Conservation (phyloP, 2,113 vertebrate species). For the Macaca nemestrina region DNA sequence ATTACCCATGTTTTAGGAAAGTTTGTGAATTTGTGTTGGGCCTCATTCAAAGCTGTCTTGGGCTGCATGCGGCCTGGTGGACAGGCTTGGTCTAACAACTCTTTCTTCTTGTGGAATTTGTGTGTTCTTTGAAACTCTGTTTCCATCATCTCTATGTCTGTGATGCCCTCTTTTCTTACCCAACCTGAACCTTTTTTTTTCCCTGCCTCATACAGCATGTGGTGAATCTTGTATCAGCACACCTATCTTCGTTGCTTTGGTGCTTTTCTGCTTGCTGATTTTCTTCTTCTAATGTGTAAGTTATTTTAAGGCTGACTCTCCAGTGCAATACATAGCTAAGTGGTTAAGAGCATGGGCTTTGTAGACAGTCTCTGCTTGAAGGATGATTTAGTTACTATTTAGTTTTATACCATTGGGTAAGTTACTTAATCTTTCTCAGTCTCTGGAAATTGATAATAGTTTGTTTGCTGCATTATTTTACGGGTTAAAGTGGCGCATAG, state of each 20-base stretch:
- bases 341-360: neutral
- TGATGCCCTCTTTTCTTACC: neutral
- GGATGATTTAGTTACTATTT: neutral
- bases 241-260: neutral
- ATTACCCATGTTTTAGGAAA: too few species aligned
- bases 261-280: neutral
- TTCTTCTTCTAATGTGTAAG: neutral
- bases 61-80: too few species aligned
- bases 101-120: neutral
- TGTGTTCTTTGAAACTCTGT: neutral
- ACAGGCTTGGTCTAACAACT: neutral
- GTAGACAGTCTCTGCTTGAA: conserved; percentile 16
- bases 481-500: neutral
- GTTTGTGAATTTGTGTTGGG: too few species aligned
- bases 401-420: neutral
- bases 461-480: conserved; percentile 13
- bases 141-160: neutral
- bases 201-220: neutral
- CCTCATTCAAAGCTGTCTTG: too few species aligned
- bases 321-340: neutral
- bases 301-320: neutral
- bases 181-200: neutral
- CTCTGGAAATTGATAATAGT: neutral
- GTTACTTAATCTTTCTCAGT: conserved; percentile 1
- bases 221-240: too few species aligned